These are phyloP conservation scores for Anniella stebbinsi DNA, from an alignment of 2,797 vertebrate species.

Conservation along the genomic window DNA sequence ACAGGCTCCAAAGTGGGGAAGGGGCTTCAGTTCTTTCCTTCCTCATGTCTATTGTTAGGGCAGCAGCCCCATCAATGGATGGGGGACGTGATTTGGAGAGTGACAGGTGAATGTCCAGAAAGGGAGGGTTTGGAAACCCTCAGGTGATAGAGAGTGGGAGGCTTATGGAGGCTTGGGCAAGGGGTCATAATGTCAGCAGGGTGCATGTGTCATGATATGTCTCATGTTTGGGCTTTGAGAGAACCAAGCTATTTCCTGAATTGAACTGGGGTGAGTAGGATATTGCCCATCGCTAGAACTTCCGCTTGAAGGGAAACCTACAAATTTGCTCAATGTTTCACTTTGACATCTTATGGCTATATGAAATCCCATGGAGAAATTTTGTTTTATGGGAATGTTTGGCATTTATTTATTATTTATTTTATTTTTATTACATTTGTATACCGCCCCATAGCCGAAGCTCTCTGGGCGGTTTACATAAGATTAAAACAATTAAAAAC, in stretches of 20 bases:
- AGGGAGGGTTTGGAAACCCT: background rate
- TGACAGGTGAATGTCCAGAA: too few relatives aligned
- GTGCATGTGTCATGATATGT: background rate
- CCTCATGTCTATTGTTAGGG: background rate
- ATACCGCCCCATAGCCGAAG: too few relatives aligned
- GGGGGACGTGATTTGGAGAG: background rate
- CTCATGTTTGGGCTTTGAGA: background rate
- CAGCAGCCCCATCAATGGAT: background rate
- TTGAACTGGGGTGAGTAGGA: background rate
- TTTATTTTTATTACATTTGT: too few relatives aligned
- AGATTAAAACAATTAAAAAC: too few relatives aligned
- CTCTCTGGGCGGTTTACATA: too few relatives aligned
- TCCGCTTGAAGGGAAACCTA: background rate
- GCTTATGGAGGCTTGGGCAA: background rate
- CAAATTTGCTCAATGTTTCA: background rate
- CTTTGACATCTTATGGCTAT: background rate
- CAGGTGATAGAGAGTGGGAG: background rate
- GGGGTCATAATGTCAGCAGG: background rate
- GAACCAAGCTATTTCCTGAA: background rate
- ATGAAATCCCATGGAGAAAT: background rate
- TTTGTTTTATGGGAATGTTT: background rate
- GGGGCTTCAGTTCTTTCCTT: background rate
- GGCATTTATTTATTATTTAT: too few relatives aligned
- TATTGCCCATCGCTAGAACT: background rate
- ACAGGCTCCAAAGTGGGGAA: background rate